A percentile compares a stretch with the other conserved stretches of the same genome.
Evolutionary conservation across 2,888 invertebrate species (phyloP).

Genomic region (Acleris holmiana): DNA sequence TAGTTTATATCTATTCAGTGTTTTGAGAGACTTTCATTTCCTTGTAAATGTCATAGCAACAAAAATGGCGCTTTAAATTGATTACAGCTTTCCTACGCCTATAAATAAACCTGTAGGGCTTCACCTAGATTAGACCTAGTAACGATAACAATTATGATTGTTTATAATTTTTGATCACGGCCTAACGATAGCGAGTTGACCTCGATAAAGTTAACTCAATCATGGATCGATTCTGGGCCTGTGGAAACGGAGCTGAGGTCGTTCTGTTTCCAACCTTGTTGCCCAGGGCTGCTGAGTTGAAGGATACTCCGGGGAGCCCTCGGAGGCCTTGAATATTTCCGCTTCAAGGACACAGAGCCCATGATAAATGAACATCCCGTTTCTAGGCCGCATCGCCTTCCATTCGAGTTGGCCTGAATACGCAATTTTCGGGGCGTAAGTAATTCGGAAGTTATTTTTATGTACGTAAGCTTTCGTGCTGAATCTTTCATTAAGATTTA

Average conservation of each 20-base stretch:
- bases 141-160: constrained; percentile 21
- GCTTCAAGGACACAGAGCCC: constrained; percentile 68
- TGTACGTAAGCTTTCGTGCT: constrained; percentile 8
- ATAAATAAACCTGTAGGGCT: neutral
- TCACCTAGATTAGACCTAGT: neutral
- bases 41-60: too few species aligned
- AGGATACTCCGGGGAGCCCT: constrained; percentile 69
- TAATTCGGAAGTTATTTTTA: constrained; percentile 31
- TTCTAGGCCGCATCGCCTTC: constrained; percentile 65
- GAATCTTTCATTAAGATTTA: too few species aligned
- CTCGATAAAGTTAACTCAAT: constrained; percentile 58
- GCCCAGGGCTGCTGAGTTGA: constrained; percentile 56
- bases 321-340: constrained; percentile 69
- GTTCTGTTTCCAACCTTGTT: constrained; percentile 57
- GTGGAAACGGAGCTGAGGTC: constrained; percentile 53
- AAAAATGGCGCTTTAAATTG: neutral
- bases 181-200: constrained; percentile 44
- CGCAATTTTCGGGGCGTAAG: constrained; percentile 46
- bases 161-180: constrained; percentile 23
- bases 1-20: too few species aligned
- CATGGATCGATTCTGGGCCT: constrained; percentile 56
- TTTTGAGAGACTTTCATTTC: too few species aligned
- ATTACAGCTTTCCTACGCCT: neutral
- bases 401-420: constrained; percentile 62
- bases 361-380: constrained; percentile 73